A percentile compares a stretch with the other conserved stretches of the same genome.
Conservation (phyloP, 2,113 vertebrate genomes). For the Oxygymnocypris stewartii region DNA sequence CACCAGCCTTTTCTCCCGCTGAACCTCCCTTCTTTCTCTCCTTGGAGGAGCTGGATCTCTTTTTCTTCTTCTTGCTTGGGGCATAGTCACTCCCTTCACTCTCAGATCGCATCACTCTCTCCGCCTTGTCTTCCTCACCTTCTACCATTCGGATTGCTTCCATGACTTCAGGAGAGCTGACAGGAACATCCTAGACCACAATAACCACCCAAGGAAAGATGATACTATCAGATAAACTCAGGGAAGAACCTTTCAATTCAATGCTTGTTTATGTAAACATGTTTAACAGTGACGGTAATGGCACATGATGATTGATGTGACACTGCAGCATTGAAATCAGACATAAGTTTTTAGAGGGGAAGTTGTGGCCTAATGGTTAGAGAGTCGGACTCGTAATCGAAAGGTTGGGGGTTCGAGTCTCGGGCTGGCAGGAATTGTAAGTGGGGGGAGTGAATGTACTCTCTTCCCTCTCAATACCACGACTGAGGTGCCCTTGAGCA, state of each 20-base stretch:
- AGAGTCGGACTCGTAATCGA: too few species aligned
- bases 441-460: too few species aligned
- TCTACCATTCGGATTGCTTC: slow-evolving; percentile 65
- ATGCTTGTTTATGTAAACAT: not conserved
- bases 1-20: slow-evolving; percentile 73
- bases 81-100: slow-evolving; percentile 98
- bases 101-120: slow-evolving; percentile 84
- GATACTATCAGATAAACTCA: not conserved
- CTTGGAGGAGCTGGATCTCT: slow-evolving; percentile 87
- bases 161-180: slow-evolving; percentile 90
- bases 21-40: slow-evolving; percentile 82
- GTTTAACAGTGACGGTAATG: not conserved
- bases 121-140: slow-evolving; percentile 84
- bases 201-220: not conserved
- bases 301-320: not conserved
- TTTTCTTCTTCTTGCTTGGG: slow-evolving; percentile 96
- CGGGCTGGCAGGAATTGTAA: too few species aligned
- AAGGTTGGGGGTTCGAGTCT: too few species aligned
- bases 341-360: not conserved
- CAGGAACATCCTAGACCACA: slow-evolving; percentile 80
- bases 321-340: not conserved
- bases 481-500: too few species aligned
- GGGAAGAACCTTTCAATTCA: not conserved
- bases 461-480: too few species aligned
- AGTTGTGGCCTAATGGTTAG: too few species aligned